Evolutionary conservation across 2,113 vertebrate species (phyloP), one percentile per base, ranked within the genome.

Genomic region (Channa argus): DNA sequence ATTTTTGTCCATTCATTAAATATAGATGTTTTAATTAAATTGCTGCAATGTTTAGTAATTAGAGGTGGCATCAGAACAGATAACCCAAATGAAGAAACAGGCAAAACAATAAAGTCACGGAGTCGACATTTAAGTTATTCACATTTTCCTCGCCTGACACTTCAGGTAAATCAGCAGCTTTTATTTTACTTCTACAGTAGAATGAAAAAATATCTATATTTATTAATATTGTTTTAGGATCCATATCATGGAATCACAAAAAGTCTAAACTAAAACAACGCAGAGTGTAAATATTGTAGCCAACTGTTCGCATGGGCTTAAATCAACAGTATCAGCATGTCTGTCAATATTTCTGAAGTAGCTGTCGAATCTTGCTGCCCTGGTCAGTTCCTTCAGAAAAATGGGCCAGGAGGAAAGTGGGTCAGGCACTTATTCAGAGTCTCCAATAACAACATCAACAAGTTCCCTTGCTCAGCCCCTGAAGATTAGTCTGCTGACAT

Each of bases 391-490:
- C 61, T 54, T 41, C 43, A 43, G 44, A 85, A 79, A 86, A 82
- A 67, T 13, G 64, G 54, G 63, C 49, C 2, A 24, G 11, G 46
- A 51, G 56, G 34, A 85, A 88, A 89, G 79, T 91, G 77, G 80
- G 80, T 87, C 85, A 86, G 58, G 70, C 76, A 77, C 72, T 61
- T 45, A 71, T 78, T 80, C 45, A 12, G 56, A 80, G 62, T 65
- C 44, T 63, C 14, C 76, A 65, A 24, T 59, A 80, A 76, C 63
- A 82, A 69, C 76, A 81, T 70, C 73, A 83, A 83, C 71, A 86
- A 84, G 73, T 84, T 82, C 68, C 70, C 66, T 67, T 62, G 62
- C 77, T 71, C 61, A 65, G 63, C 13, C 38, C n/a, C 51, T 8
- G 15, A 55, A 64, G 50, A 73, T 60, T 76, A 64, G 45, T 46